Evolutionary conservation across 2,113 vertebrate species (phyloP).

Genomic region (Tetrax tetrax): DNA sequence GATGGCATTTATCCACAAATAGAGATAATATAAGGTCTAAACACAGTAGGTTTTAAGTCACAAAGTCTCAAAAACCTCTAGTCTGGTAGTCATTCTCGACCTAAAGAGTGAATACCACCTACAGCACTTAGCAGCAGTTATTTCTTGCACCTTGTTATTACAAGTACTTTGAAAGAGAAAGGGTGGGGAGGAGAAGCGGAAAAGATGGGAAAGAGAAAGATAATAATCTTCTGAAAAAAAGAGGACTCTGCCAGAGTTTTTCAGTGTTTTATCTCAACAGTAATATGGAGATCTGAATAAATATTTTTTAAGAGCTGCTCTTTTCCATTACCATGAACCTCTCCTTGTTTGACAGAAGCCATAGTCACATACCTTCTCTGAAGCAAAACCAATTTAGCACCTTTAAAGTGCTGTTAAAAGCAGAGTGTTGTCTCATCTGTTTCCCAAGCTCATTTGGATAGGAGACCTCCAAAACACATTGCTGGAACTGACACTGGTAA

Average conservation of each 20-base stretch:
- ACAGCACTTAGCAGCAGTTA: neutral
- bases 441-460: neutral
- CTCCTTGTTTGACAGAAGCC: constrained; percentile 4
- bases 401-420: constrained; percentile 4
- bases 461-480: neutral
- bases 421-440: neutral
- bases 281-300: neutral
- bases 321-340: neutral
- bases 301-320: neutral
- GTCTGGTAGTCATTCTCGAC: neutral
- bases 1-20: neutral
- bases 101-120: neutral
- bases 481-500: neutral
- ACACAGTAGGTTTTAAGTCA: neutral
- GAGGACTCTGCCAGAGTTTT: neutral
- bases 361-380: neutral
- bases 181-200: neutral
- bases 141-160: neutral
- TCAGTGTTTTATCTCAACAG: neutral
- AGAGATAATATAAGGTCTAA: neutral
- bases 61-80: neutral
- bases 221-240: neutral
- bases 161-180: neutral
- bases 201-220: neutral
- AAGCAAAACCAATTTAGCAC: constrained; percentile 15